phyloP scores from a whole-genome alignment of 2,797 vertebrate genomes.

The Rhincodon typus region DNA sequence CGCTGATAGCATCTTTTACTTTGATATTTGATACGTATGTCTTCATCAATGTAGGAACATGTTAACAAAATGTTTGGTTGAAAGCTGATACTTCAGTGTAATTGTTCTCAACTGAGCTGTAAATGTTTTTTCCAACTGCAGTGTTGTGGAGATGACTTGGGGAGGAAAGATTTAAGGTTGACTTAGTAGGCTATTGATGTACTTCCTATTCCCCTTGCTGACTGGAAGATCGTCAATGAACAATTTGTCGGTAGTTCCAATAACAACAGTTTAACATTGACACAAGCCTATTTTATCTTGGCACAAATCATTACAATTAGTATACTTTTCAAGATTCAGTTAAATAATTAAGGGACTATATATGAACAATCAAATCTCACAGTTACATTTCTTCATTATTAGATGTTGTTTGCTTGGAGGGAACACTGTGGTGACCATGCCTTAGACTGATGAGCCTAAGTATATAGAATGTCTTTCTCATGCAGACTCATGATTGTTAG shows the following conservation, averaged over 20 bases:
- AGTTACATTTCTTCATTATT: not conserved
- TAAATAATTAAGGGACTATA: not conserved
- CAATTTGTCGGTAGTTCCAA: not conserved
- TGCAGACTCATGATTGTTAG: too few relatives aligned
- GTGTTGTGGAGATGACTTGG: not conserved
- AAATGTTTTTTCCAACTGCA: not conserved
- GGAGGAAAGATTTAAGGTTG: not conserved
- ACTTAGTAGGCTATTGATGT: not conserved
- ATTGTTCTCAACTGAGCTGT: not conserved
- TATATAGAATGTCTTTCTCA: too few relatives aligned
- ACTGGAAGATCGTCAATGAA: not conserved
- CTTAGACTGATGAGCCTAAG: too few relatives aligned
- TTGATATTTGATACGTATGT: not conserved
- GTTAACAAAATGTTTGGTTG: slow-evolving; percentile 5
- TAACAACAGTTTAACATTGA: not conserved
- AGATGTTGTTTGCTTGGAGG: not conserved
- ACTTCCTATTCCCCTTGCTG: not conserved
- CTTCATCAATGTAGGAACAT: not conserved
- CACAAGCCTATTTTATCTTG: not conserved
- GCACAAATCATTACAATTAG: not conserved
- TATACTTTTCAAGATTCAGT: not conserved
- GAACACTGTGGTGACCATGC: too few relatives aligned
- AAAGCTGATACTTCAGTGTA: not conserved
- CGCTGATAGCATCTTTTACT: not conserved
- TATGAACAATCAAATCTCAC: not conserved